Evolutionary conservation across 2,888 invertebrate species (phyloP).

Genomic region (Trachelus stipa): DNA sequence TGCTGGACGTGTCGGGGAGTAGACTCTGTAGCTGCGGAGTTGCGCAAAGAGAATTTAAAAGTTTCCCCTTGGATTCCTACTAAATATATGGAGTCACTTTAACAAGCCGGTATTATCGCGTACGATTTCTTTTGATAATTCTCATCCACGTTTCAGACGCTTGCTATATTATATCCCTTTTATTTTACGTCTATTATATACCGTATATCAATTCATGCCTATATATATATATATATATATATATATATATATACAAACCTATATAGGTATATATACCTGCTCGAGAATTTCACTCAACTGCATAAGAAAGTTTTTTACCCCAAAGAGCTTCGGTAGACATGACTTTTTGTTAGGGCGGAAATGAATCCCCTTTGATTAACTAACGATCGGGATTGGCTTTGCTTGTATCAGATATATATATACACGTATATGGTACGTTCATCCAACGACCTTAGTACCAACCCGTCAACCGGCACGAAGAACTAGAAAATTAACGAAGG

Average conservation of each 20-base stretch:
- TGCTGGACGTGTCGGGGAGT: neutral
- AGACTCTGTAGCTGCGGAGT: neutral
- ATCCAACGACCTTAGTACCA: neutral
- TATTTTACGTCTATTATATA: no score
- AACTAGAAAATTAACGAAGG: neutral
- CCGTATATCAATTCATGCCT: no score
- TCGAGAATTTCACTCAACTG: neutral
- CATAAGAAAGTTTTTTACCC: neutral
- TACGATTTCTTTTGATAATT: neutral
- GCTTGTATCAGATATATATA: neutral
- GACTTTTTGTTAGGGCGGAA: neutral
- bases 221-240: no score
- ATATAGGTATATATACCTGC: no score
- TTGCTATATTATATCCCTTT: no score
- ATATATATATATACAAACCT: no score
- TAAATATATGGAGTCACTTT: neutral
- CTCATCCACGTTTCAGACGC: no score
- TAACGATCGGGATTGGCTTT: neutral
- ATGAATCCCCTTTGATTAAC: no score
- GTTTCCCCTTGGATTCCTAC: neutral
- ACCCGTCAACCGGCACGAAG: neutral
- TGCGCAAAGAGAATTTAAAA: conserved; percentile 9
- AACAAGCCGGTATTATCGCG: neutral
- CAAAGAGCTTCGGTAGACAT: neutral
- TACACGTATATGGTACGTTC: neutral